Conservation (phyloP, 2,888 invertebrate genomes). For the Augiades crinisus region DNA sequence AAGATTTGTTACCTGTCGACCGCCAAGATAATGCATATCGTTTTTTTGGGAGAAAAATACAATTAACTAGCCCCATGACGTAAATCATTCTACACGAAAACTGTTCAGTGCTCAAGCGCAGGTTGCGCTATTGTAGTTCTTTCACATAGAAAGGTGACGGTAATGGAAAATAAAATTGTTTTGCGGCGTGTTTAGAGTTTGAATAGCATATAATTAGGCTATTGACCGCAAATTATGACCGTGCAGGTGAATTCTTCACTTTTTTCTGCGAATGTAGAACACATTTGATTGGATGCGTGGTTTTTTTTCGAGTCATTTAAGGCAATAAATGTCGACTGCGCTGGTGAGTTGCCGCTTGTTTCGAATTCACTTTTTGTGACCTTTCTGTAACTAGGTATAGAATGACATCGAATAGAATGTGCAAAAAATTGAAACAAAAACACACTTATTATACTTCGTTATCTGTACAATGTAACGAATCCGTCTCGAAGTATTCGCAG, state of each 20-base stretch:
- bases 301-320: conserved; percentile 14
- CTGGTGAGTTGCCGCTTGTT: conserved; percentile 24
- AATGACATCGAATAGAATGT: not conserved
- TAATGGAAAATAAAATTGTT: conserved; percentile 46
- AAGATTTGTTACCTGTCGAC: conserved; percentile 81
- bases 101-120: conserved; percentile 57
- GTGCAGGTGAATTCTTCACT: conserved; percentile 20
- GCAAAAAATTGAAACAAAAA: not conserved
- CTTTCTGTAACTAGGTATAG: not conserved
- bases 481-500: conserved; percentile 22
- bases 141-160: conserved; percentile 57
- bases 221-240: conserved; percentile 41
- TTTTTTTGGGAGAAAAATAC: conserved; percentile 77
- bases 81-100: conserved; percentile 68
- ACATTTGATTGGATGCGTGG: conserved; percentile 22
- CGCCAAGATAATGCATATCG: conserved; percentile 69
- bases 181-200: conserved; percentile 42
- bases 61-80: conserved; percentile 71
- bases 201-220: conserved; percentile 56
- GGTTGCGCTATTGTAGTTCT: conserved; percentile 72
- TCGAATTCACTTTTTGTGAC: conserved; percentile 3
- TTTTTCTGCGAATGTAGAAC: conserved; percentile 19
- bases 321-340: conserved; percentile 30
- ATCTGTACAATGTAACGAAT: conserved; percentile 3
- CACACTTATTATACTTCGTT: not conserved